Conservation (phyloP, 2,888 invertebrate genomes). For the Nemotelus pantherinus region DNA sequence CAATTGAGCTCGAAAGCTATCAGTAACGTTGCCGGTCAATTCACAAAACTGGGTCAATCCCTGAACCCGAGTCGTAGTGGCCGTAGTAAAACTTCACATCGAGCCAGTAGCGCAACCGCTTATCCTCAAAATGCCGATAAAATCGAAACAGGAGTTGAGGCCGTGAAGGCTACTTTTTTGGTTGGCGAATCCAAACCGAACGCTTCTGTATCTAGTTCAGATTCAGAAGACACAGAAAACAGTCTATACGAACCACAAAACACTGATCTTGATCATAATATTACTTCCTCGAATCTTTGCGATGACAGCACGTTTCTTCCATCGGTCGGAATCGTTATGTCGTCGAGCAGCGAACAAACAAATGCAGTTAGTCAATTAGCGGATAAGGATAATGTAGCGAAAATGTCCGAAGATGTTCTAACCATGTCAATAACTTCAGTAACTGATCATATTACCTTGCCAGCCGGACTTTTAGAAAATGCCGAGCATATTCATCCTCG, state of each 20-base stretch:
- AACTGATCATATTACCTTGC: slow-evolving; percentile 62
- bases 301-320: slow-evolving; percentile 70
- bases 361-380: slow-evolving; percentile 59
- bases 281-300: slow-evolving; percentile 57
- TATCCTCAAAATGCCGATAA: slow-evolving; percentile 56
- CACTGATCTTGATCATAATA: slow-evolving; percentile 62
- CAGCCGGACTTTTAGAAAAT: slow-evolving; percentile 62
- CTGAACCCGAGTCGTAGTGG: slow-evolving; percentile 67
- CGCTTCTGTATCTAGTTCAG: slow-evolving; percentile 67
- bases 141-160: slow-evolving; percentile 57
- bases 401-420: slow-evolving; percentile 61
- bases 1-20: slow-evolving; percentile 86
- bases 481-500: slow-evolving; percentile 60
- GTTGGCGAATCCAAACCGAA: slow-evolving; percentile 56
- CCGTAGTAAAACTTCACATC: slow-evolving; percentile 63
- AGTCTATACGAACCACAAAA: slow-evolving; percentile 68
- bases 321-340: slow-evolving; percentile 74
- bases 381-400: slow-evolving; percentile 65
- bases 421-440: slow-evolving; percentile 64
- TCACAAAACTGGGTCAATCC: slow-evolving; percentile 77
- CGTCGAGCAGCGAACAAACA: slow-evolving; percentile 56
- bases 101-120: slow-evolving; percentile 57
- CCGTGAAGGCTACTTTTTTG: slow-evolving; percentile 57
- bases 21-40: slow-evolving; percentile 86
- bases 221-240: slow-evolving; percentile 72